Percentiles rank a stretch among this genome's conserved stretches.
Evolutionary conservation across 2,797 vertebrate species (phyloP).

Genomic region (Picus viridis): DNA sequence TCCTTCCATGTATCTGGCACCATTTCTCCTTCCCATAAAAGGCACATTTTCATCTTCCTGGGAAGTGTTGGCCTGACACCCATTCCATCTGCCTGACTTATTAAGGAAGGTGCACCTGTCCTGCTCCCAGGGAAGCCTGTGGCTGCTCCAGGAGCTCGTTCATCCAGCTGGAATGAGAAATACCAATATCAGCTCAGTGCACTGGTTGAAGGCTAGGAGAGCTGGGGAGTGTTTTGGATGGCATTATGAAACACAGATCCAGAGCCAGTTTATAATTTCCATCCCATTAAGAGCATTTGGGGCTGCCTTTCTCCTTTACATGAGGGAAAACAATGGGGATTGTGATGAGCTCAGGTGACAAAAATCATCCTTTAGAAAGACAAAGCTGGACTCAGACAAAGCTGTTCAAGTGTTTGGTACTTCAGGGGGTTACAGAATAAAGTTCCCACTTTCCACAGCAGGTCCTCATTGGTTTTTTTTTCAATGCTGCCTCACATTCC

Average conservation of each 20-base stretch:
- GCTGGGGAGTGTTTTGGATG: neutral
- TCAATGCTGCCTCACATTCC: neutral
- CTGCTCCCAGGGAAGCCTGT: neutral
- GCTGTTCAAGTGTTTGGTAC: neutral
- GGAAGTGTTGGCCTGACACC: neutral
- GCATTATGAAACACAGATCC: neutral
- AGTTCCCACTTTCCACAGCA: neutral
- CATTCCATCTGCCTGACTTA: neutral
- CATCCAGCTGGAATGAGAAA: conserved; percentile 23
- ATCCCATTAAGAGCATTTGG: neutral
- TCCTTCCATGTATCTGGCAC: neutral
- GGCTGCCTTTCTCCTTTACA: neutral
- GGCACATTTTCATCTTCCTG: neutral
- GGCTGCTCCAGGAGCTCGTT: neutral
- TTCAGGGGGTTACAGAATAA: neutral
- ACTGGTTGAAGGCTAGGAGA: neutral
- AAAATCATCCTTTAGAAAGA: neutral
- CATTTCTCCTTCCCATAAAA: neutral
- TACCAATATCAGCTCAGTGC: neutral
- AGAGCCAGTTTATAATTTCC: neutral
- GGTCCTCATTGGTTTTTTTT: neutral
- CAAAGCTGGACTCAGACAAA: neutral
- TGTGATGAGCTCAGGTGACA: neutral
- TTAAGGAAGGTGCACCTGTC: neutral
- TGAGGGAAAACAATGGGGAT: neutral